A percentile compares a stretch with the other conserved stretches of the same genome.
Conservation (phyloP, 2,113 vertebrate species). For the Nymphicus hollandicus region DNA sequence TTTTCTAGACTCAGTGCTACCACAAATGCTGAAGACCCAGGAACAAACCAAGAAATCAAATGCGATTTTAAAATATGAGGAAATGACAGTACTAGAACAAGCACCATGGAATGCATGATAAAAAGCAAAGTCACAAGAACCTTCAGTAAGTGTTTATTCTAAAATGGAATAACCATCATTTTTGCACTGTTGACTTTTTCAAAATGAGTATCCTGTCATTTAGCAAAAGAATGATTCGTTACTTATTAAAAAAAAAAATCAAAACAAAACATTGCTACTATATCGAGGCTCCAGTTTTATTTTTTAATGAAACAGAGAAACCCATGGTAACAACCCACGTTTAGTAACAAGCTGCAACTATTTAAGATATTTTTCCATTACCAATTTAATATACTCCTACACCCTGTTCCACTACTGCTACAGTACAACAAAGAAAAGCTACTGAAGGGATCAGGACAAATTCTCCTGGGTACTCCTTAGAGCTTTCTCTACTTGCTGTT, state of each 20-base stretch:
- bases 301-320: constrained; percentile 10
- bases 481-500: not conserved
- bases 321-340: constrained; percentile 28
- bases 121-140: not conserved
- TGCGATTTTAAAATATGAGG: not conserved
- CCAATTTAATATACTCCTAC: constrained; percentile 28
- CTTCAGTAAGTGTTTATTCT: not conserved
- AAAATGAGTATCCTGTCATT: not conserved
- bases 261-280: not conserved
- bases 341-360: constrained; percentile 31
- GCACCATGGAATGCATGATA: not conserved
- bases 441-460: not conserved
- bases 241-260: not conserved
- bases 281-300: not conserved
- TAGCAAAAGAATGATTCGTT: not conserved
- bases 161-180: not conserved
- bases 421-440: not conserved
- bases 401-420: not conserved
- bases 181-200: not conserved
- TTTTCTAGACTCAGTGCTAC: not conserved
- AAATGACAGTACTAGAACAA: not conserved
- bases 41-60: not conserved
- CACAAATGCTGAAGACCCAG: not conserved
- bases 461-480: not conserved
- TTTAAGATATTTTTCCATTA: constrained; percentile 49